A percentile compares a stretch with the other conserved stretches of the same genome.
These are phyloP conservation scores for Salvator merianae DNA, from an alignment of 2,113 vertebrate species.

Conservation along the genomic window DNA sequence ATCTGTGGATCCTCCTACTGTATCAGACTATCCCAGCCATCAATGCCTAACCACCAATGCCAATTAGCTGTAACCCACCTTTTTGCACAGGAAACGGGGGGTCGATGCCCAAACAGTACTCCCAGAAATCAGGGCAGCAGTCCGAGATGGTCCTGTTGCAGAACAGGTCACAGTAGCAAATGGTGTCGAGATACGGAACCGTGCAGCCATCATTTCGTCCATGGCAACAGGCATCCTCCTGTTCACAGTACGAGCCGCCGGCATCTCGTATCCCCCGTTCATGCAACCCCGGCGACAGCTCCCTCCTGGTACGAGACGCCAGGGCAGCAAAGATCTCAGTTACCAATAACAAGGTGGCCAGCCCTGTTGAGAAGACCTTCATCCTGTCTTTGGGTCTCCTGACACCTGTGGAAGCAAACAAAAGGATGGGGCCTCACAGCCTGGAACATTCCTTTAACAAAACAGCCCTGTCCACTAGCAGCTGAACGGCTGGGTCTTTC, in stretches of 20 bases:
- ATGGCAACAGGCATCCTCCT: constrained; percentile 85
- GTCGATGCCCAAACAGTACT: constrained; percentile 85
- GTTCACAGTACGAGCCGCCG: constrained; percentile 85
- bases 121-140: constrained; percentile 98
- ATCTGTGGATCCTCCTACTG: no score
- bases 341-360: constrained; percentile 72
- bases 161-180: constrained; percentile 98
- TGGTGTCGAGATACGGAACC: constrained; percentile 90
- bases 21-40: no score
- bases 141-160: constrained; percentile 96
- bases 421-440: background rate
- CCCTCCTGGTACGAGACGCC: constrained; percentile 68
- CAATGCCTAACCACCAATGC: no score
- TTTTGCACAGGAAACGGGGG: constrained; percentile 78
- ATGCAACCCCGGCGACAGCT: constrained; percentile 84
- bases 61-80: constrained; percentile 17
- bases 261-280: constrained; percentile 88
- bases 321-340: constrained; percentile 51
- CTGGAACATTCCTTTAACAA: background rate
- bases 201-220: constrained; percentile 88
- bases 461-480: background rate
- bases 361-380: constrained; percentile 52
- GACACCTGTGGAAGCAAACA: background rate
- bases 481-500: background rate
- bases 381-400: constrained; percentile 34